Percentiles rank a stretch among this genome's conserved stretches.
phyloP scores from a whole-genome alignment of 2,797 vertebrate species.

The Acomys russatus region DNA sequence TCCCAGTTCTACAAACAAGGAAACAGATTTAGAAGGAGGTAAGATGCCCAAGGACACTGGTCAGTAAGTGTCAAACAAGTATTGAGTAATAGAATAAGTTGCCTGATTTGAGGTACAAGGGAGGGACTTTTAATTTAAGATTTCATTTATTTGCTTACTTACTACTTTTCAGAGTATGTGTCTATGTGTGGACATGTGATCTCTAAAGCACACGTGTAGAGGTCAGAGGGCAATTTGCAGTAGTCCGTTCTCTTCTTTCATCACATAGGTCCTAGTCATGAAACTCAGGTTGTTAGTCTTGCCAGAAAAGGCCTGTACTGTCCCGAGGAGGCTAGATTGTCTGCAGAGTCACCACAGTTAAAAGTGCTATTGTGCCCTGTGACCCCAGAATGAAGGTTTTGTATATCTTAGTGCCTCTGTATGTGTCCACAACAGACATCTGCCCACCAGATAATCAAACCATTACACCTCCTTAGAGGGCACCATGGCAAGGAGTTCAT shows the following conservation, averaged over 20 bases:
- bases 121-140: neutral
- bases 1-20: neutral
- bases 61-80: neutral
- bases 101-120: neutral
- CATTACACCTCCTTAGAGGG: neutral
- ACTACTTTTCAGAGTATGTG: neutral
- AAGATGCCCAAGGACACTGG: neutral
- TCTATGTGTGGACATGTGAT: neutral
- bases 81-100: neutral
- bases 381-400: neutral
- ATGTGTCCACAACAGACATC: neutral
- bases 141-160: neutral
- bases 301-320: neutral
- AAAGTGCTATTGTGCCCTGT: neutral
- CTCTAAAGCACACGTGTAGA: neutral
- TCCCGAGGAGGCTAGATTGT: neutral
- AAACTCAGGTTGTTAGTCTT: neutral
- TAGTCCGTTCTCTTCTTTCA: neutral
- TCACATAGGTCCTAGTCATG: neutral
- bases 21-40: constrained; percentile 1
- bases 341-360: neutral
- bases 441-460: neutral
- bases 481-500: neutral
- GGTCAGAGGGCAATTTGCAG: neutral
- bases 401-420: neutral